These are phyloP conservation scores for Lasioglossum lativentre DNA, from an alignment of 2,888 invertebrate genomes.

Conservation along the genomic window DNA sequence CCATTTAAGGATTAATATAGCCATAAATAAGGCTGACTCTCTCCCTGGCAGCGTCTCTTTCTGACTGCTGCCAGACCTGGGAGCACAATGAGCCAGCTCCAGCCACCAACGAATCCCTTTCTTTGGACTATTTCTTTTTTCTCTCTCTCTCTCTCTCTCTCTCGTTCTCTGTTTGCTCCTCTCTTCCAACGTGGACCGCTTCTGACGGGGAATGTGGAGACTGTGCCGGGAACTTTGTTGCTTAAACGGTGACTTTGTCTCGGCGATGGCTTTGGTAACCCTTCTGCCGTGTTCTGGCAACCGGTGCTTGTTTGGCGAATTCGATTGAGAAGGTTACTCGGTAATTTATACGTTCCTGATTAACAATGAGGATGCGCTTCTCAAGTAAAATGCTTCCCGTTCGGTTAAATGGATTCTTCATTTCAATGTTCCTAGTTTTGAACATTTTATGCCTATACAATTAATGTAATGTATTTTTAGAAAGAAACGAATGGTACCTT, in stretches of 20 bases:
- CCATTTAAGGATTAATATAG: conserved; percentile 85
- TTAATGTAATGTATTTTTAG: background rate
- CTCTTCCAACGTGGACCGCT: background rate
- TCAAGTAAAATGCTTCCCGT: background rate
- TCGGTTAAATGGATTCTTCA: background rate
- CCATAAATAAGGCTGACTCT: conserved; percentile 81
- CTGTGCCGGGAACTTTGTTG: conserved; percentile 4
- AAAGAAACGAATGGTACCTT: too few species aligned
- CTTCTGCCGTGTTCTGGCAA: background rate
- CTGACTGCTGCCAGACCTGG: conserved; percentile 45
- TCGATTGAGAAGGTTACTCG: background rate
- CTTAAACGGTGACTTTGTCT: conserved; percentile 2
- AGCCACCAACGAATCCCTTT: conserved; percentile 63
- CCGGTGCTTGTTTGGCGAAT: background rate
- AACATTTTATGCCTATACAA: too few species aligned
- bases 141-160: background rate
- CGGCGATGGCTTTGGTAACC: background rate
- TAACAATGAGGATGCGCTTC: background rate
- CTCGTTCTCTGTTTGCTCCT: background rate
- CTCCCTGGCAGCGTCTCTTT: conserved; percentile 46
- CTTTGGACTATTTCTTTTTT: conserved; percentile 31
- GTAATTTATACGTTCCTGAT: background rate
- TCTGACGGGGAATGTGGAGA: conserved; percentile 1
- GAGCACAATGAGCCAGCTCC: conserved; percentile 57
- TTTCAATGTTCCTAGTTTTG: background rate